These are phyloP conservation scores for Hemiprocne comata DNA, from an alignment of 2,113 vertebrate species.

Conservation along the genomic window DNA sequence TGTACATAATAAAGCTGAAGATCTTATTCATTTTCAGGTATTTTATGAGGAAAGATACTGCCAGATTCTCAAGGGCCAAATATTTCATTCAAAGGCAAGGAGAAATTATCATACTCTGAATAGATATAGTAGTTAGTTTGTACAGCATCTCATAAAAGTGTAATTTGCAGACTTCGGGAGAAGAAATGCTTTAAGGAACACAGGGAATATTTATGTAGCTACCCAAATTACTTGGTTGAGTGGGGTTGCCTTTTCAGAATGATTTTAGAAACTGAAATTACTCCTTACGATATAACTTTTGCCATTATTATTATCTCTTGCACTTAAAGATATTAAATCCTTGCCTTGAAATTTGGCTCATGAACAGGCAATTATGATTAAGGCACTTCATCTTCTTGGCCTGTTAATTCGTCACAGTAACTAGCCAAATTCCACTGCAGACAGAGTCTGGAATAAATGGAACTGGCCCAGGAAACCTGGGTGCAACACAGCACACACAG, in stretches of 20 bases:
- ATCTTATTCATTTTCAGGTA: constrained; percentile 58
- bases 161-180: constrained; percentile 39
- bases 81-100: constrained; percentile 56
- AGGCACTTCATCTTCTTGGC: constrained; percentile 19
- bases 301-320: constrained; percentile 19
- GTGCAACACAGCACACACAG: background rate
- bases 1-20: constrained; percentile 51
- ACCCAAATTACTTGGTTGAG: constrained; percentile 46
- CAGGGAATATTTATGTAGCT: constrained; percentile 51
- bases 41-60: constrained; percentile 32
- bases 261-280: constrained; percentile 29
- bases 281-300: constrained; percentile 1
- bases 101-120: constrained; percentile 48
- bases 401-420: background rate
- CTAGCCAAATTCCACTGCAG: background rate
- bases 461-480: background rate
- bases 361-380: constrained; percentile 20
- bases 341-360: constrained; percentile 6
- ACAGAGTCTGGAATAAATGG: background rate
- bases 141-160: constrained; percentile 57
- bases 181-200: constrained; percentile 45
- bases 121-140: constrained; percentile 42
- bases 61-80: constrained; percentile 52
- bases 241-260: background rate
- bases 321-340: constrained; percentile 36